Base-by-base conservation (phyloP, 2,888 invertebrate genomes). In the Campaea margaritaria region DNA sequence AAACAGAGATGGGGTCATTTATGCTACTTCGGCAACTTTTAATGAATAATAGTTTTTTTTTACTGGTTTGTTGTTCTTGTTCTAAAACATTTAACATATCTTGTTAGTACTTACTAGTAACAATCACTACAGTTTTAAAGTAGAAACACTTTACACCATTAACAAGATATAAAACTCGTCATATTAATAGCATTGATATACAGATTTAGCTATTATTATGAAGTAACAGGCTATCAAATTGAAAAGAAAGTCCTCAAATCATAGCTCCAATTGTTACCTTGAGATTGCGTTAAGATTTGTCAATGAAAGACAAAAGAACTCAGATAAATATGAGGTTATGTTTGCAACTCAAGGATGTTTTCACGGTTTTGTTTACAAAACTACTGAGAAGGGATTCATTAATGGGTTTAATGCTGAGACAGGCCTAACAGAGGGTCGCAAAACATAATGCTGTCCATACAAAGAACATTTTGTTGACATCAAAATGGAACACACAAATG, bases 391-490 rank as follows among this genome's bases (percentile, higher is more conserved):
- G 36, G 28, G 31, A 15, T 5, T 31, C 14, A 16, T 38, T 43
- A 12, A 34, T 27, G 31, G 11, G 34, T 14, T 0, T 43, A 13
- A 47, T 41, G 12, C n/a, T 42, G 1, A 42, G 11, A 2, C n/a
- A 45, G 12, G 27, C 31, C 5, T 31, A 31, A 44, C 27, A 27
- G 15, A 21, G 28, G 21, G 12, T 9, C 16, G 27, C 31, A 28
- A 52, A 21, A 49, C n/a, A 60, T 15, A 5, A 10, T 48, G 57
- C 55, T 51, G 50, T 42, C 50, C 58, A 51, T 47, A 67, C 62
- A 64, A 65, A 63, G 67, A 69, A 72, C 52, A 80, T 82, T 74
- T 83, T 89, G 86, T 89, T 89, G 86, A 84, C 83, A 88, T 80
- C 71, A 77, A 65, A 78, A 78, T 76, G 74, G 74, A 77, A 74